Evolutionary conservation across 2,113 vertebrate species (phyloP).

Genomic region (Onychostruthus taczanowskii): DNA sequence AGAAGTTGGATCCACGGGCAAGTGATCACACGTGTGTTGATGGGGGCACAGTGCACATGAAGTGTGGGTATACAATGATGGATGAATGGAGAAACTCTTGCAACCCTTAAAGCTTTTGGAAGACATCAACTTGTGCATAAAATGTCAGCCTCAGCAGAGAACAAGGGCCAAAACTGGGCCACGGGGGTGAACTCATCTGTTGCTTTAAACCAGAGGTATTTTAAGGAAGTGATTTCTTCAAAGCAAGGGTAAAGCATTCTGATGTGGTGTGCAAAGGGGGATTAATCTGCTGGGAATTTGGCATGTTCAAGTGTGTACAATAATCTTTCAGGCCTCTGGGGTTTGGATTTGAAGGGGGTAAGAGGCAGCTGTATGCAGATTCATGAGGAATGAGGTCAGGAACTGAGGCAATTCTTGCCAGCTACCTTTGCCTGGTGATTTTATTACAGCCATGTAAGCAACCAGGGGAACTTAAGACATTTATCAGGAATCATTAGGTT

Average conservation of each 20-base stretch:
- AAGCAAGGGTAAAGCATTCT: not conserved
- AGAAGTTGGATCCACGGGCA: not conserved
- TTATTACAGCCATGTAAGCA: not conserved
- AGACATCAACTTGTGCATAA: not conserved
- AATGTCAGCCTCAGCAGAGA: not conserved
- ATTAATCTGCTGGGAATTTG: not conserved
- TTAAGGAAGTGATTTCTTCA: slow-evolving; percentile 35
- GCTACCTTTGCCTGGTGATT: slow-evolving; percentile 26
- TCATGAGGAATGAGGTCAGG: slow-evolving; percentile 3
- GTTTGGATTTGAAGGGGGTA: slow-evolving; percentile 16
- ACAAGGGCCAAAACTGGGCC: not conserved
- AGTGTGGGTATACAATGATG: not conserved
- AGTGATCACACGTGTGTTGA: not conserved
- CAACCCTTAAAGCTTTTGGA: not conserved
- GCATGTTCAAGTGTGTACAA: not conserved
- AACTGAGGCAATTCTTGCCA: not conserved
- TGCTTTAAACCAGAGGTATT: slow-evolving; percentile 32
- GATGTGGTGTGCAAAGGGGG: not conserved
- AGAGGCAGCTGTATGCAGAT: slow-evolving; percentile 44
- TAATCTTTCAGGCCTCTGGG: slow-evolving; percentile 2
- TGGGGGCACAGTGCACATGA: not conserved
- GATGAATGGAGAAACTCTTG: not conserved
- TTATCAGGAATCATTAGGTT: slow-evolving; percentile 3
- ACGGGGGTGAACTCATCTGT: not conserved
- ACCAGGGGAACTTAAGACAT: not conserved